Conservation (phyloP, 1,140 invertebrate genomes). For the Ruditapes philippinarum region DNA sequence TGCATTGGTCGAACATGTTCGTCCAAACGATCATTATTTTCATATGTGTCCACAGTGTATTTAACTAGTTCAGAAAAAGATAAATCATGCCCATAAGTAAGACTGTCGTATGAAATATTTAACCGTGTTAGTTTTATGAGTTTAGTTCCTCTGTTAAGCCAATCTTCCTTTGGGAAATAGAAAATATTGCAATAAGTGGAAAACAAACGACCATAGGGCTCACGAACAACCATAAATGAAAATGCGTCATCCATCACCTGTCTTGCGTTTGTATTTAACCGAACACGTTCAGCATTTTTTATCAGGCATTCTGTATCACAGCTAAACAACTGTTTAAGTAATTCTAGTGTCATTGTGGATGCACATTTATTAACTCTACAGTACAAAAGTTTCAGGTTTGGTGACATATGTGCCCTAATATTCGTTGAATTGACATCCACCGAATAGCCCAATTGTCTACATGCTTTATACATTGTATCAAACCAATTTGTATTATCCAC, state of each 20-base stretch:
- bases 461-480: neutral
- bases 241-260: neutral
- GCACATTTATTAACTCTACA: slow-evolving; percentile 8
- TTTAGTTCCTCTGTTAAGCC: neutral
- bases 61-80: neutral
- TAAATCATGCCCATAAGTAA: neutral
- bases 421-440: neutral
- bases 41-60: neutral
- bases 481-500: neutral
- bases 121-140: neutral
- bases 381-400: neutral
- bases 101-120: neutral
- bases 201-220: neutral
- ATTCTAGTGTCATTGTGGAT: neutral
- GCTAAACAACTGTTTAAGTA: neutral
- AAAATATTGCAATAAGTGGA: slow-evolving; percentile 1
- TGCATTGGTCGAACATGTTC: neutral
- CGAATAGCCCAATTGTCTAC: neutral
- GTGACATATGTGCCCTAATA: neutral
- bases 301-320: neutral
- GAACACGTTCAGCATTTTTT: neutral
- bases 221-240: neutral
- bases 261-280: neutral
- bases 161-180: neutral
- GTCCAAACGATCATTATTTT: neutral